Conservation (phyloP, 2,113 vertebrate species). For the Austrofundulus limnaeus region DNA sequence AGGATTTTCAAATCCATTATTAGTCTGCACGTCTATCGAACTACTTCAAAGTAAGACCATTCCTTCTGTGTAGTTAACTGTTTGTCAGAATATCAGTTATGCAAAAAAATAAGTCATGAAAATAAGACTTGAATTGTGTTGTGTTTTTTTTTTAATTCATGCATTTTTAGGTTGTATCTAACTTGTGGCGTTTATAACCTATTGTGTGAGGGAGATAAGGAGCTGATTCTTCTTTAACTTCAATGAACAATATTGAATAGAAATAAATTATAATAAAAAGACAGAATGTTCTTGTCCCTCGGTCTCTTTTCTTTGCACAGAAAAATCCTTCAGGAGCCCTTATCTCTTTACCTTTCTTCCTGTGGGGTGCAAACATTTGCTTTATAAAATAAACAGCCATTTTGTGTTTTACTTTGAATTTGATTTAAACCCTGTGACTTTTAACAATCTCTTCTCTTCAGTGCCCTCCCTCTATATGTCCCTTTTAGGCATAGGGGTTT, state of each 20-base stretch:
- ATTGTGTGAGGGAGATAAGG: slow-evolving; percentile 31
- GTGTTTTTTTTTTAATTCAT: background rate
- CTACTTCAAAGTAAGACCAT: too few relatives aligned
- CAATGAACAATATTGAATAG: slow-evolving; percentile 23
- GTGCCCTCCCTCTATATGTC: background rate
- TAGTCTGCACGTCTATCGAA: too few relatives aligned
- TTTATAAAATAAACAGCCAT: slow-evolving; percentile 46
- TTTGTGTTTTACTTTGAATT: background rate
- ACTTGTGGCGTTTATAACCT: slow-evolving; percentile 8
- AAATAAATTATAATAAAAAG: slow-evolving; percentile 24
- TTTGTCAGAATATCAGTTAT: background rate
- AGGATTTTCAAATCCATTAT: too few relatives aligned
- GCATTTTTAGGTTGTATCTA: background rate
- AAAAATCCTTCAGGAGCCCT: slow-evolving; percentile 40
- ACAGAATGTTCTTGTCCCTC: slow-evolving; percentile 37
- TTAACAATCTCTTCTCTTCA: slow-evolving; percentile 2
- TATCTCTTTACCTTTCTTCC: slow-evolving; percentile 37
- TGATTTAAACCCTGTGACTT: slow-evolving; percentile 10
- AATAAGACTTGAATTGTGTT: background rate
- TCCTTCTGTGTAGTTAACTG: too few relatives aligned
- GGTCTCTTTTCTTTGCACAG: slow-evolving; percentile 67
- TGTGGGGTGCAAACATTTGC: slow-evolving; percentile 64
- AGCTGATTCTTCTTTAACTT: slow-evolving; percentile 19
- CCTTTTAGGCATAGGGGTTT: too few relatives aligned
- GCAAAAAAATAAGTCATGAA: background rate